Conservation (phyloP, 1,140 invertebrate species). For the Glossosoma conforme region DNA sequence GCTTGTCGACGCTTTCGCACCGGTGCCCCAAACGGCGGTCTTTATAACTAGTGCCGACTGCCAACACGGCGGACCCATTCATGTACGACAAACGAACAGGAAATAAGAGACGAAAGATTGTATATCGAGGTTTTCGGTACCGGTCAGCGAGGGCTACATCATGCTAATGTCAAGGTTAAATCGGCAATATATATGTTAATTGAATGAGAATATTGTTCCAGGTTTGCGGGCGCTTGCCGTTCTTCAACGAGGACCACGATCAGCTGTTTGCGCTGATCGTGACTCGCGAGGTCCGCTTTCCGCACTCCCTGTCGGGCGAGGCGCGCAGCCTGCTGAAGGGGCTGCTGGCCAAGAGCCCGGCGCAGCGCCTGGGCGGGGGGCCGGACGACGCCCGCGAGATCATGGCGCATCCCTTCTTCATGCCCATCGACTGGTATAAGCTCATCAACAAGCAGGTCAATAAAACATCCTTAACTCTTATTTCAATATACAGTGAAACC, state of each 20-base stretch:
- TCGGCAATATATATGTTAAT: too few relatives aligned
- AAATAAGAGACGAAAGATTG: too few relatives aligned
- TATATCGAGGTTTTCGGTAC: too few relatives aligned
- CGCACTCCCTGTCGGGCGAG: conserved; percentile 77
- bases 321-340: conserved; percentile 82
- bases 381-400: conserved; percentile 92
- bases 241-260: conserved; percentile 98
- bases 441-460: conserved; percentile 82
- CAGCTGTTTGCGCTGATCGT: conserved; percentile 91
- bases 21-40: too few relatives aligned
- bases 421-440: conserved; percentile 85
- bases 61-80: too few relatives aligned
- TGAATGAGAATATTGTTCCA: too few relatives aligned
- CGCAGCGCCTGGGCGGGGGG: conserved; percentile 82
- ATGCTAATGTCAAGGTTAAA: too few relatives aligned
- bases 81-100: too few relatives aligned
- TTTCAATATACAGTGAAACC: conserved; percentile 99
- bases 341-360: conserved; percentile 89
- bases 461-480: too few relatives aligned
- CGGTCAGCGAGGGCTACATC: too few relatives aligned
- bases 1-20: too few relatives aligned
- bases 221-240: conserved; percentile 92
- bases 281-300: conserved; percentile 86
- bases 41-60: too few relatives aligned
- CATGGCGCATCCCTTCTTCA: conserved; percentile 88